These are phyloP conservation scores for Odontocerum albicorne DNA, from an alignment of 2,888 invertebrate species.

Conservation along the genomic window DNA sequence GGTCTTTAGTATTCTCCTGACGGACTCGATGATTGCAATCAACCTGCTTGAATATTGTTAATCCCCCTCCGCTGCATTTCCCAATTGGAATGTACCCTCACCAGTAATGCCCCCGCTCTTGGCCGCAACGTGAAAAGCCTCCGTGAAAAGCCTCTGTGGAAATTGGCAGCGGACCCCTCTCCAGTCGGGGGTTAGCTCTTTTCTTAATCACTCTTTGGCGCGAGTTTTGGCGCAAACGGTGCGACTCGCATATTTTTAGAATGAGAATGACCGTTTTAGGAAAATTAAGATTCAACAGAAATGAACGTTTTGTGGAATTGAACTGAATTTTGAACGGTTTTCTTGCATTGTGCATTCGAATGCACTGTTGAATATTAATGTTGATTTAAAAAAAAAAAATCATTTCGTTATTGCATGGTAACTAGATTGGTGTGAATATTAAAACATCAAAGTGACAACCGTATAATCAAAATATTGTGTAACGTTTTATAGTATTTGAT, in stretches of 20 bases:
- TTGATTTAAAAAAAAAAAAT: too few species aligned
- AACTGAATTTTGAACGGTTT: too few species aligned
- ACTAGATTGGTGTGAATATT: too few species aligned
- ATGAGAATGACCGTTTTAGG: conserved; percentile 13
- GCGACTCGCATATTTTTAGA: conserved; percentile 9
- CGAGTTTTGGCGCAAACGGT: conserved; percentile 17
- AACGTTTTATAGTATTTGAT: too few species aligned
- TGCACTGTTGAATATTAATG: too few species aligned
- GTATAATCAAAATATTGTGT: too few species aligned
- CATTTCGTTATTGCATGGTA: too few species aligned
- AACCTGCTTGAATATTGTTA: neutral
- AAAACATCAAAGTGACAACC: too few species aligned
- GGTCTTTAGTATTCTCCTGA: too few species aligned
- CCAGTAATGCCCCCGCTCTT: neutral
- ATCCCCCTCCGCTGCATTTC: conserved; percentile 13
- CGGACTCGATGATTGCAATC: too few species aligned
- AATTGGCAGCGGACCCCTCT: conserved; percentile 21
- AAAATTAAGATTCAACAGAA: conserved; percentile 12
- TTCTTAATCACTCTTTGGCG: conserved; percentile 32
- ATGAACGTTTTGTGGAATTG: too few species aligned
- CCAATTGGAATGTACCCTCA: conserved; percentile 8
- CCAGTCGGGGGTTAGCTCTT: conserved; percentile 13
- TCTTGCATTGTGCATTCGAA: too few species aligned
- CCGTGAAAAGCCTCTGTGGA: conserved; percentile 6
- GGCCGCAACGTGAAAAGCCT: conserved; percentile 3